phyloP scores from a whole-genome alignment of 2,797 vertebrate genomes.

The Mus minutoides region DNA sequence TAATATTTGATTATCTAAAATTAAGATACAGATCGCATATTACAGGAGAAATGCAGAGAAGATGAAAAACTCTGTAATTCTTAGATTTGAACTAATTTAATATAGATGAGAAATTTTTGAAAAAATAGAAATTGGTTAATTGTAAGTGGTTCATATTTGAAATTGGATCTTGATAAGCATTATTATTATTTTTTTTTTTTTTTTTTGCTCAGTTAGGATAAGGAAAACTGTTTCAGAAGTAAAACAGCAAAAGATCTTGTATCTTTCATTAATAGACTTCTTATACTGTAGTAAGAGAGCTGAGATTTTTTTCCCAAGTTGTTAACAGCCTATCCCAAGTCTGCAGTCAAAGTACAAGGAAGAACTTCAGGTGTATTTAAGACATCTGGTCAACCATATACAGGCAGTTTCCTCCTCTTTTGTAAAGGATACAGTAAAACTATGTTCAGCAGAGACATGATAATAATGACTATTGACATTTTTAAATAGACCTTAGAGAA shows the following conservation, averaged over 20 bases:
- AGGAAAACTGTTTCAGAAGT: neutral
- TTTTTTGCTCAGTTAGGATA: neutral
- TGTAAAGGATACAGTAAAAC: slow-evolving; percentile 4
- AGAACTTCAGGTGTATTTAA: neutral
- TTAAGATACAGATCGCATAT: neutral
- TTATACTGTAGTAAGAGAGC: neutral
- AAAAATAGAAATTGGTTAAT: neutral
- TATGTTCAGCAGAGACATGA: neutral
- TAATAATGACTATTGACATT: neutral
- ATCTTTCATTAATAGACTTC: neutral
- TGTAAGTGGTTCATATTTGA: neutral
- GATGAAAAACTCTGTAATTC: neutral
- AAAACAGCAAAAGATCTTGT: neutral
- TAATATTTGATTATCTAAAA: neutral
- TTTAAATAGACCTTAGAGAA: neutral
- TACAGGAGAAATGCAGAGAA: neutral
- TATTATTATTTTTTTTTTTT: neutral
- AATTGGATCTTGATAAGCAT: neutral
- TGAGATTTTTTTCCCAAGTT: neutral
- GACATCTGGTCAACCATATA: neutral
- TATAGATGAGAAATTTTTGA: neutral
- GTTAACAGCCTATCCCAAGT: neutral
- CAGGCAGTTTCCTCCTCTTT: neutral
- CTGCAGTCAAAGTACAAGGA: neutral
- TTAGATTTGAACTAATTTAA: neutral